A percentile compares a stretch with the other conserved stretches of the same genome.
Evolutionary conservation across 2,888 invertebrate genomes (phyloP).

Genomic region (Mythimna vitellina): DNA sequence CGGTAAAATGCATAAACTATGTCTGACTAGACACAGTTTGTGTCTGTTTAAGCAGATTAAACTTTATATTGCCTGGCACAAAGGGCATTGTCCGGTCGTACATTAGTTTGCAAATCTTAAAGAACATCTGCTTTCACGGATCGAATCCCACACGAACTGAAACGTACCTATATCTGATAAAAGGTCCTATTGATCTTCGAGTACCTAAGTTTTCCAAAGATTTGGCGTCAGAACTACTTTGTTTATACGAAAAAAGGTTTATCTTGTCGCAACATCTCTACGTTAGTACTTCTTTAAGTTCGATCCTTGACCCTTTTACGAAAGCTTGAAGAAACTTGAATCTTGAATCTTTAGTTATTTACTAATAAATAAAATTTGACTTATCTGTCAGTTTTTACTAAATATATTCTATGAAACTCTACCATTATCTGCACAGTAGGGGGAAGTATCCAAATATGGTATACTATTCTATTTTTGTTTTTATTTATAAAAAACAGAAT

Average conservation of each 20-base stretch:
- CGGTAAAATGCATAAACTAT: too few relatives aligned
- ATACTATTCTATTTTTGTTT: too few relatives aligned
- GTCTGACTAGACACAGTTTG: too few relatives aligned
- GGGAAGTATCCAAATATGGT: too few relatives aligned
- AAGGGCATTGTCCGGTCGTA: constrained; percentile 9
- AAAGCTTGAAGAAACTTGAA: too few relatives aligned
- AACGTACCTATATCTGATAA: constrained; percentile 68
- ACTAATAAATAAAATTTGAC: too few relatives aligned
- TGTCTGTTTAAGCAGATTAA: background rate
- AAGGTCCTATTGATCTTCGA: constrained; percentile 43
- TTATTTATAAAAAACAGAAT: too few relatives aligned
- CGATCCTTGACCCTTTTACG: background rate
- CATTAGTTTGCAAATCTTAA: constrained; percentile 32
- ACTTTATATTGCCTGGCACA: background rate
- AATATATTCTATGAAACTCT: too few relatives aligned
- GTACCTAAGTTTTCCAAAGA: constrained; percentile 31
- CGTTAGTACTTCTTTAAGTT: background rate
- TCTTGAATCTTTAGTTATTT: too few relatives aligned
- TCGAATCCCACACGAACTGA: constrained; percentile 52
- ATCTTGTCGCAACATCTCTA: constrained; percentile 17
- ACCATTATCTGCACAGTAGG: too few relatives aligned
- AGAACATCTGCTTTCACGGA: constrained; percentile 35
- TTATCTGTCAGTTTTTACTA: too few relatives aligned
- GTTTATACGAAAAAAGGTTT: constrained; percentile 44
- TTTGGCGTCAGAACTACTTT: constrained; percentile 48